A percentile compares a stretch with the other conserved stretches of the same genome.
Evolutionary conservation across 2,797 vertebrate genomes (phyloP).

Genomic region (Sebastes vulpes): DNA sequence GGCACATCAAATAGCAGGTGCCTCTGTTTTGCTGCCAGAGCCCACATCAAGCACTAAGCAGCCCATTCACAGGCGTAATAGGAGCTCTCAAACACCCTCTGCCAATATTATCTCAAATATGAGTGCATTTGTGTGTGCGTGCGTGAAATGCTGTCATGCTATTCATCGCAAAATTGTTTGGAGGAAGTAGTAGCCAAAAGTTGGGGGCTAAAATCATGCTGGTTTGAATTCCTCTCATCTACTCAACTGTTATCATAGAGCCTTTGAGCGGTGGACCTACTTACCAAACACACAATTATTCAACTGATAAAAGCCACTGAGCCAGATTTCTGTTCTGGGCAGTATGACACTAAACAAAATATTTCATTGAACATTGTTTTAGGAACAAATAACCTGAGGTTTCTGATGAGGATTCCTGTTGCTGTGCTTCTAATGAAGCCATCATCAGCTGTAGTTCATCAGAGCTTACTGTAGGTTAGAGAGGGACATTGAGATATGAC

Average conservation of each 20-base stretch:
- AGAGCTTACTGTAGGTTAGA: slow-evolving; percentile 68
- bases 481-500: slow-evolving; percentile 68
- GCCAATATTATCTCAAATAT: slow-evolving; percentile 64
- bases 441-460: slow-evolving; percentile 56
- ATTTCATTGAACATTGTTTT: neutral
- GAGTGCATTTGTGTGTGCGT: slow-evolving; percentile 43
- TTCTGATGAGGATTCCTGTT: neutral
- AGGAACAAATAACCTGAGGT: neutral
- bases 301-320: neutral
- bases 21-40: slow-evolving; percentile 68
- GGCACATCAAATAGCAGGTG: slow-evolving; percentile 72
- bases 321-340: neutral
- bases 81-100: slow-evolving; percentile 68
- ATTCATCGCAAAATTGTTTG: slow-evolving; percentile 44
- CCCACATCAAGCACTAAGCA: slow-evolving; percentile 71
- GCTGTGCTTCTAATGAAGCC: neutral
- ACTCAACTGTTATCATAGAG: neutral
- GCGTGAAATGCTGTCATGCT: slow-evolving; percentile 32
- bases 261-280: neutral
- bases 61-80: slow-evolving; percentile 74
- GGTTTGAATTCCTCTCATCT: neutral
- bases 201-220: slow-evolving; percentile 4
- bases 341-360: neutral
- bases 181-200: slow-evolving; percentile 36
- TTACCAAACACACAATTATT: neutral